Percentiles rank a stretch among this genome's conserved stretches.
These are phyloP conservation scores for Oncorhynchus keta DNA, from an alignment of 2,113 vertebrate genomes.

Conservation along the genomic window DNA sequence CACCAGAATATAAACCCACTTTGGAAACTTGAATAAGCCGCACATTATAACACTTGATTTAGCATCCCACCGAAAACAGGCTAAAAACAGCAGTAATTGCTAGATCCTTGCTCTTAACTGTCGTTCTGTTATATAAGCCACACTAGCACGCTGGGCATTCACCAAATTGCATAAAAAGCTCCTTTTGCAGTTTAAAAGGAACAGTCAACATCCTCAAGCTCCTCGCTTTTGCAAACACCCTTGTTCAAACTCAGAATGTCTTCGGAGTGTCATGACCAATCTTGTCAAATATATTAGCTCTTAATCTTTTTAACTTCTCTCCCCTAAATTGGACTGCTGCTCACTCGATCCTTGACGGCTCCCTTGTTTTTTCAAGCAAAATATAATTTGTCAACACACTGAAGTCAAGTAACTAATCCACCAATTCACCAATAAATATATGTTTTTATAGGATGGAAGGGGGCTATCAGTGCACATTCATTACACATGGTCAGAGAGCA, in stretches of 20 bases:
- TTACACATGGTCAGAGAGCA: slow-evolving; percentile 2
- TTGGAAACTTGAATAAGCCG: neutral
- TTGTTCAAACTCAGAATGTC: neutral
- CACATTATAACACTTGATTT: neutral
- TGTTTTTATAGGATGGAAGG: neutral
- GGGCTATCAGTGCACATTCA: neutral
- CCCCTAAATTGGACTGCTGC: neutral
- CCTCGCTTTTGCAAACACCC: neutral
- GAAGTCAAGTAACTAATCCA: neutral
- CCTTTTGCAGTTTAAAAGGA: neutral
- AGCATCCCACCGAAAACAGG: neutral
- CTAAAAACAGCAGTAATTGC: neutral
- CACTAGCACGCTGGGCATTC: neutral
- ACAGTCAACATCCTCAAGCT: neutral
- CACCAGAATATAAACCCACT: no score
- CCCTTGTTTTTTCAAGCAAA: neutral
- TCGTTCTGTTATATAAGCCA: neutral
- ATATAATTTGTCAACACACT: neutral
- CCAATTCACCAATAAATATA: neutral
- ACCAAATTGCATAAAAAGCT: neutral
- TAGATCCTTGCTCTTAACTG: neutral
- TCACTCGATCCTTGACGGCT: neutral
- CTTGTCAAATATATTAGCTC: neutral
- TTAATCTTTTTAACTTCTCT: neutral
- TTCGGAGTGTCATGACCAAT: neutral